Percentiles rank a stretch among this genome's conserved stretches.
phyloP scores from a whole-genome alignment of 1,140 invertebrate species.

The Drosophila guanche region DNA sequence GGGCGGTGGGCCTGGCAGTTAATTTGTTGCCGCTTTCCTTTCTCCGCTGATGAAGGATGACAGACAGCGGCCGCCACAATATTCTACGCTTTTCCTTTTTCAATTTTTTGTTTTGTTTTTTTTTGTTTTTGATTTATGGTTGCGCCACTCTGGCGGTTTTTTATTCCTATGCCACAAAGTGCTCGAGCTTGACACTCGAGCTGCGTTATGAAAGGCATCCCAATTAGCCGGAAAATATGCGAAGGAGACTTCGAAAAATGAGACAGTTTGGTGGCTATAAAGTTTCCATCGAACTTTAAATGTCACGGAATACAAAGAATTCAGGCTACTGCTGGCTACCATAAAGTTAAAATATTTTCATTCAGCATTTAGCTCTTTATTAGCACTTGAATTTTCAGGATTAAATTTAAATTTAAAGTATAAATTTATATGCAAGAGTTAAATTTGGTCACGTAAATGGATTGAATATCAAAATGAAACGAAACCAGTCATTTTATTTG shows the following conservation, averaged over 20 bases:
- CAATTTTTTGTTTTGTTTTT: slow-evolving; percentile 10
- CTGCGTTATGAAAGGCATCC: slow-evolving; percentile 47
- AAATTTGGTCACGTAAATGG: slow-evolving; percentile 58
- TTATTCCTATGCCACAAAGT: slow-evolving; percentile 34
- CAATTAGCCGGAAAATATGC: slow-evolving; percentile 41
- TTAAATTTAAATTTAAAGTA: no score
- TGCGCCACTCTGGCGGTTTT: slow-evolving; percentile 57
- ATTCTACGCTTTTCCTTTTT: slow-evolving; percentile 4
- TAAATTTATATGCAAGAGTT: slow-evolving; percentile 2
- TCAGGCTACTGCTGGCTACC: not conserved
- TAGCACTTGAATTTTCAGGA: no score
- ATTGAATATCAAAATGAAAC: slow-evolving; percentile 47
- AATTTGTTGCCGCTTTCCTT: slow-evolving; percentile 56
- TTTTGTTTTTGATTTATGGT: slow-evolving; percentile 64
- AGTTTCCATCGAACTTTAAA: slow-evolving; percentile 13
- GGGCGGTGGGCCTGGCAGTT: slow-evolving; percentile 39
- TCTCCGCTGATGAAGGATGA: slow-evolving; percentile 53
- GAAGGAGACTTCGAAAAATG: slow-evolving; percentile 48
- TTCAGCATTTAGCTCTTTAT: no score
- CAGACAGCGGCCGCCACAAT: slow-evolving; percentile 33
- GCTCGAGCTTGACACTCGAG: slow-evolving; percentile 36
- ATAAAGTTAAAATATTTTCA: no score
- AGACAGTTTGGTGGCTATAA: slow-evolving; percentile 22
- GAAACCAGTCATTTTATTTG: slow-evolving; percentile 26
- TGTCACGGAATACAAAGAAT: slow-evolving; percentile 4